Conservation (phyloP, 2,797 vertebrate genomes). For the Coranthus polyacanthus region DNA sequence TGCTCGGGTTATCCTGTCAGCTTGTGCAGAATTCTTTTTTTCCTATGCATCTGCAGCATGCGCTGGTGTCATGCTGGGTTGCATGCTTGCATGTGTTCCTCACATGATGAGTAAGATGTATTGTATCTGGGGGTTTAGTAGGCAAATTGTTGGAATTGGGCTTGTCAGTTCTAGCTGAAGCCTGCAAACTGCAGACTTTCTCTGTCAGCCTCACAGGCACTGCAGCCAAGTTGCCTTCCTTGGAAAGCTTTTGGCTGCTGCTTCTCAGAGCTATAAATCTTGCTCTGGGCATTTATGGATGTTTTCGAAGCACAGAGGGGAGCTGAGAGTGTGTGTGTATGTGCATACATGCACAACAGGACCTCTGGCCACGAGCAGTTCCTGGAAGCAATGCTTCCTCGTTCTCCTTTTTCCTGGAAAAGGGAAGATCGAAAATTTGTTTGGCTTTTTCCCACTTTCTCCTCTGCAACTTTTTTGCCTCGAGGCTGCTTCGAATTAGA, state of each 20-base stretch:
- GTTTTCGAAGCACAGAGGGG: slow-evolving; percentile 78
- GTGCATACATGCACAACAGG: slow-evolving; percentile 62
- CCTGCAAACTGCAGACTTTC: slow-evolving; percentile 70
- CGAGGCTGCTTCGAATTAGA: slow-evolving; percentile 73
- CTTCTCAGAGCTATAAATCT: slow-evolving; percentile 86
- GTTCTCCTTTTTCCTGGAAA: slow-evolving; percentile 97
- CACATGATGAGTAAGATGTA: slow-evolving; percentile 9
- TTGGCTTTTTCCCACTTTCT: slow-evolving; percentile 83
- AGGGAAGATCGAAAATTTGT: slow-evolving; percentile 89
- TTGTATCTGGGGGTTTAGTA: slow-evolving; percentile 9
- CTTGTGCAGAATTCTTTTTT: neutral
- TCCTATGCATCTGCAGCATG: neutral
- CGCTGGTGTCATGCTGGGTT: slow-evolving; percentile 3
- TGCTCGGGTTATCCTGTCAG: too few relatives aligned
- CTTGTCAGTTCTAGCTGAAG: slow-evolving; percentile 40
- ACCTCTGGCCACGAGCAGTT: slow-evolving; percentile 90
- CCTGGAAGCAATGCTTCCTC: slow-evolving; percentile 91
- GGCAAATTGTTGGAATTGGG: slow-evolving; percentile 22
- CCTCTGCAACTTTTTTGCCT: slow-evolving; percentile 63
- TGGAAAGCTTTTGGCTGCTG: slow-evolving; percentile 82
- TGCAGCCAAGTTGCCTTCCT: slow-evolving; percentile 78
- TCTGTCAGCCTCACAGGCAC: slow-evolving; percentile 62
- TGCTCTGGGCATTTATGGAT: slow-evolving; percentile 83
- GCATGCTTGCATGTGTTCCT: neutral
- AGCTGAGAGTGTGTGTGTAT: slow-evolving; percentile 54